Evolutionary conservation across 2,113 vertebrate genomes (phyloP), one percentile per base, ranked within the genome.

Genomic region (Octodon degus): DNA sequence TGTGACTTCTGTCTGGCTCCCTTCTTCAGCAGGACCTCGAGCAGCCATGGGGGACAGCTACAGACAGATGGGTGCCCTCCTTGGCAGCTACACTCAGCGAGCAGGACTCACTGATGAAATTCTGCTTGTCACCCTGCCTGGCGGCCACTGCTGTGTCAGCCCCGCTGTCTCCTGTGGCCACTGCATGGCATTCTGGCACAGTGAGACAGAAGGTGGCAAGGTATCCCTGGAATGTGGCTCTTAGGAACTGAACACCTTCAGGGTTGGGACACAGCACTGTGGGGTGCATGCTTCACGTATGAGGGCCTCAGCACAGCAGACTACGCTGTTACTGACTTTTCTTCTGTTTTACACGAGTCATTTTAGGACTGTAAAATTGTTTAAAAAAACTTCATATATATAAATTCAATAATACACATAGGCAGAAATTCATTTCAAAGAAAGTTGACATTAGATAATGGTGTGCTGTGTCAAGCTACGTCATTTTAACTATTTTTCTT

Each of bases 401-500:
- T 97, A 84, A 95, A 97, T 96, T 88, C 81, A 95, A 60, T 96
- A 94, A 60, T 96, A 93, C 96, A 95, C 97, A 95, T 96, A 97
- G 96, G 97, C 94, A 98, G 98, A 97, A 98, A 40, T 97, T 98
- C 96, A 97, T 97, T 97, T 95, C 90, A 94, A 97, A 98, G 95
- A 97, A 97, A 98, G 98, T 84, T 97, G 86, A 97, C 97, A 97
- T 97, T 96, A 96, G 96, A 98, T 65, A 97, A 97, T 93, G n/a
- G 79, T 95, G 98, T 98, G 96, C 92, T 96, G 88, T 96, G 97
- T 96, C 94, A 98, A 97, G 97, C 94, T 81, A 97, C 91, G 97
- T 95, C 2, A 98, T 93, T 98, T 96, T 82, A 98, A 98, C 93
- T 97, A 98, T 96, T 98, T 86, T 95, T 97, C 96, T 95, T 98